Base-by-base conservation (phyloP, 1,140 invertebrate species). In the Drosophila pseudoananassae region DNA sequence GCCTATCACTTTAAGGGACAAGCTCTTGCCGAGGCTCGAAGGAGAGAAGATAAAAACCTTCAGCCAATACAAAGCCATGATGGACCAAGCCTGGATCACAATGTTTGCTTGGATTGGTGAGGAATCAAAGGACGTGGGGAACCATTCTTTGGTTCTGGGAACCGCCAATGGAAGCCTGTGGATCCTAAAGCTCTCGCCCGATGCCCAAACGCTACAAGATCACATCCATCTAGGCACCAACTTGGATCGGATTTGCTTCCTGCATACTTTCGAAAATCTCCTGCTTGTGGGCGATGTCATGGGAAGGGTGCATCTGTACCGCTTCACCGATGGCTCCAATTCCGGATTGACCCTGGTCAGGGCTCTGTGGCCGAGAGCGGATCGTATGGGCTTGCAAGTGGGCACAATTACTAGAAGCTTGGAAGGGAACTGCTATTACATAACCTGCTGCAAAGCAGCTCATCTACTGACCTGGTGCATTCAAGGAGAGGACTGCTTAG, bases 1-100 rank as follows among this genome's bases (percentile, higher is more conserved):
- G 15, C 23, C 75, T 10, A 49, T n/a, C 0, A 38, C 17, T 0
- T 56, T 87, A 1, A 49, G 60, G 27, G 83, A 87, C 15, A 36
- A 20, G 0, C 38, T 87, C n/a, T 46, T 69, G 65, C 59, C 59
- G n/a, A 33, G 66, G 31, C 8, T 57, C 2, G n/a, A 68, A 1
- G 20, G 45, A 0, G 6, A 31, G 0, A 29, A 29, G 6, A 83
- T 88, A 4, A 40, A 45, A 17, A 66, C 15, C 7, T 87, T 88
- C 31, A 7, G 17, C 12, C 52, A 64, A 1, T 87, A 59, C 52
- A 63, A 88, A 17, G 50, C 50, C 0, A 64, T 23, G 1, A 49
- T 88, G 6, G 64, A 88, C 64, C 84, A 72, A 47, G 54, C 58
- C 23, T 88, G 83, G 83, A 88, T 88, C 14, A 90, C 88, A 0